Evolutionary conservation across 2,113 vertebrate species (phyloP).

Genomic region (Silurus glanis): DNA sequence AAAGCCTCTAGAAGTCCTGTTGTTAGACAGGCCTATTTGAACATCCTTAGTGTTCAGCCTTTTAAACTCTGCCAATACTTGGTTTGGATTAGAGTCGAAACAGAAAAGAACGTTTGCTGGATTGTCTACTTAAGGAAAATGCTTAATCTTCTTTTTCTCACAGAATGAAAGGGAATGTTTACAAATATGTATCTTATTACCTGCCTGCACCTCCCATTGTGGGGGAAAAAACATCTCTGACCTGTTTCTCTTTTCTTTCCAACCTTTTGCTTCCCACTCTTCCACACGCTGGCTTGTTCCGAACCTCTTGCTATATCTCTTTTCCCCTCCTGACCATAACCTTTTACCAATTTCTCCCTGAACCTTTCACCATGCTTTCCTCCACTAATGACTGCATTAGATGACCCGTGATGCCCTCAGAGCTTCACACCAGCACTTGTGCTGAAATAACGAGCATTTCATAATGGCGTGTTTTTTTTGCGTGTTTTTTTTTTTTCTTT

Average conservation of each 20-base stretch:
- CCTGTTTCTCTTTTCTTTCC: not conserved
- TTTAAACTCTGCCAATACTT: constrained; percentile 12
- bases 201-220: not conserved
- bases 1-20: constrained; percentile 7
- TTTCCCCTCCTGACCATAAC: not conserved
- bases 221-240: not conserved
- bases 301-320: not conserved
- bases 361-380: constrained; percentile 35
- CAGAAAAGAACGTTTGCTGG: not conserved
- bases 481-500: no score
- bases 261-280: not conserved
- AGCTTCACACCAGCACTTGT: constrained; percentile 53
- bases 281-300: not conserved
- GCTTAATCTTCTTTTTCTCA: not conserved
- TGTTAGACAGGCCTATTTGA: not conserved
- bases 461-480: constrained; percentile 48
- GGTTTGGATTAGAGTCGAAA: not conserved
- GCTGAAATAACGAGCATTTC: constrained; percentile 60
- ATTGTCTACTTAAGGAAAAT: constrained; percentile 10
- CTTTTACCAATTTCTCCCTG: constrained; percentile 7
- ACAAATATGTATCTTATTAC: constrained; percentile 4
- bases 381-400: constrained; percentile 59
- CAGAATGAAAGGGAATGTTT: not conserved
- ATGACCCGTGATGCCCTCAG: constrained; percentile 59
- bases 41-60: constrained; percentile 1